phyloP scores from a whole-genome alignment of 1,140 invertebrate genomes.

The Dendrolimus kikuchii region DNA sequence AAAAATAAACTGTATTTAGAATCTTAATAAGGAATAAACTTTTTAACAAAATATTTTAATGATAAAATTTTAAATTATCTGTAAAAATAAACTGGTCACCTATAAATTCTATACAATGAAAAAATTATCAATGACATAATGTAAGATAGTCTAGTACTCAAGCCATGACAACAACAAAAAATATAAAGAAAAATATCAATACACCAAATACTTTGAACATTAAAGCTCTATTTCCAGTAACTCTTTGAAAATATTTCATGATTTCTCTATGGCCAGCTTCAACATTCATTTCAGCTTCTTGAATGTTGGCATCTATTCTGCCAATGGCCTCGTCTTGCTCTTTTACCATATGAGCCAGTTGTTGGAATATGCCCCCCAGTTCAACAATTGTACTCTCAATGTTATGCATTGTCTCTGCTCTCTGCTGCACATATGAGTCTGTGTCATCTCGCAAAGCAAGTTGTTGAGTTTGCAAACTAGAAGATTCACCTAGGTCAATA shows the following conservation, averaged over 20 bases:
- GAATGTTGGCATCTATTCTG: constrained; percentile 97
- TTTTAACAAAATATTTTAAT: no score
- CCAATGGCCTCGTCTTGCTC: constrained; percentile 99
- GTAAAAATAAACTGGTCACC: no score
- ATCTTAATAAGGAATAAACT: no score
- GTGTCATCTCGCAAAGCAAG: constrained; percentile 86
- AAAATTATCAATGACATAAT: neutral
- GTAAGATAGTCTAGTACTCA: constrained; percentile 36
- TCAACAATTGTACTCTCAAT: constrained; percentile 99
- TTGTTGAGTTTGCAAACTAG: constrained; percentile 74
- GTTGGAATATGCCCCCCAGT: constrained; percentile 98
- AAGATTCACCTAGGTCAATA: constrained; percentile 80
- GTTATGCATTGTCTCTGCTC: constrained; percentile 98
- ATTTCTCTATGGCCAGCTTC: constrained; percentile 98
- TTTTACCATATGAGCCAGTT: constrained; percentile 98
- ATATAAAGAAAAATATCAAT: constrained; percentile 98
- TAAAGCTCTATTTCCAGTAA: constrained; percentile 97
- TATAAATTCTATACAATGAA: neutral
- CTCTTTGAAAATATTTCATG: constrained; percentile 97
- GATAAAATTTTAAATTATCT: no score
- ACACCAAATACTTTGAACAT: constrained; percentile 99
- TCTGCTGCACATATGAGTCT: constrained; percentile 91
- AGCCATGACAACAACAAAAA: constrained; percentile 97
- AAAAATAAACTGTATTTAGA: no score
- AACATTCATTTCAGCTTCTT: constrained; percentile 96